Evolutionary conservation across 2,113 vertebrate species (phyloP).

Genomic region (Scomber japonicus): DNA sequence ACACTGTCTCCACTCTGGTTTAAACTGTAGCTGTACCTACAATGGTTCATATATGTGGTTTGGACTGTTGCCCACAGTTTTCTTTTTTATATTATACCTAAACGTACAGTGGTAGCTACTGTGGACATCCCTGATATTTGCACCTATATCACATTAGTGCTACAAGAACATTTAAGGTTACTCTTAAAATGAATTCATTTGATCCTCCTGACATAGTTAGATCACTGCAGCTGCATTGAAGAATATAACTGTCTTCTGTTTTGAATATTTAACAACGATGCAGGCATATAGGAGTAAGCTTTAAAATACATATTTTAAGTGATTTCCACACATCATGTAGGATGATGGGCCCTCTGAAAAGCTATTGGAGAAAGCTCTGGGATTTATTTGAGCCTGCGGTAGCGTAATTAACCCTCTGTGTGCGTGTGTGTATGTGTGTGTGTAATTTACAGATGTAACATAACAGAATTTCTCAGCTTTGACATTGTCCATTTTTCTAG

Average conservation of each 20-base stretch:
- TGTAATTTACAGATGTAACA: not conserved
- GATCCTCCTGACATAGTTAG: not conserved
- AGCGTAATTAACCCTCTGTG: too few relatives aligned
- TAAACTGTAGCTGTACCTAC: slow-evolving; percentile 42
- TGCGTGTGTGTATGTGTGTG: too few relatives aligned
- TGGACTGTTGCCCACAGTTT: slow-evolving; percentile 50
- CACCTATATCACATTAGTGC: not conserved
- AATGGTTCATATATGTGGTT: slow-evolving; percentile 20
- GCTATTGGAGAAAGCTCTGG: too few relatives aligned
- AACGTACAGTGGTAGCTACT: slow-evolving; percentile 53
- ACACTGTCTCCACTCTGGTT: slow-evolving; percentile 4
- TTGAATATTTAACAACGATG: not conserved
- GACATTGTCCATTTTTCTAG: too few relatives aligned
- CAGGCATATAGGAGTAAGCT: not conserved
- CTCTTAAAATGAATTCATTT: slow-evolving; percentile 1
- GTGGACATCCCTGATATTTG: slow-evolving; percentile 17
- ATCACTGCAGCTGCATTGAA: slow-evolving; percentile 15
- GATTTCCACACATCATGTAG: not conserved
- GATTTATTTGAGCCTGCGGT: too few relatives aligned
- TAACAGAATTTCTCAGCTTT: not conserved
- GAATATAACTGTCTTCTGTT: not conserved
- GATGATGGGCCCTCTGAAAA: too few relatives aligned
- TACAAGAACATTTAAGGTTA: slow-evolving; percentile 22
- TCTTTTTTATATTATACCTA: slow-evolving; percentile 49
- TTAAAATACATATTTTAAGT: not conserved